phyloP scores from a whole-genome alignment of 2,888 invertebrate genomes.

The Parnassius glacialis region DNA sequence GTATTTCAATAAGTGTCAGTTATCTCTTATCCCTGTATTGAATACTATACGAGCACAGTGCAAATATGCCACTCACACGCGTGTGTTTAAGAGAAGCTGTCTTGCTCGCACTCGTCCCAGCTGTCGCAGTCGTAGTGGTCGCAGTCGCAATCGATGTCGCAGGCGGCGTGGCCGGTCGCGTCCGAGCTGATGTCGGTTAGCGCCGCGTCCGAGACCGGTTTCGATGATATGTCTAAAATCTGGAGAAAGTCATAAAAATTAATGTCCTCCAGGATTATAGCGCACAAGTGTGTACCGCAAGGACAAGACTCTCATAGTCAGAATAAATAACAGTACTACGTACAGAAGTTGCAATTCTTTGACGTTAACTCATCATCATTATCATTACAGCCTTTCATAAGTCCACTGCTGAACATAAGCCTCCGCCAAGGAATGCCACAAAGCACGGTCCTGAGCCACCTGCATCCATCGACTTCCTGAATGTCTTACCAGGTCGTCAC shows the following conservation, averaged over 20 bases:
- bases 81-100: conserved; percentile 69
- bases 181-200: conserved; percentile 76
- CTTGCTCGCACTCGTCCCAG: conserved; percentile 80
- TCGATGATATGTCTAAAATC: conserved; percentile 77
- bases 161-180: conserved; percentile 77
- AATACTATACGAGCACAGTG: not conserved
- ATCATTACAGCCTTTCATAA: no score
- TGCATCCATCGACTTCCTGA: no score
- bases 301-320: no score
- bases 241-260: conserved; percentile 31
- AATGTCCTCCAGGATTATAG: not conserved
- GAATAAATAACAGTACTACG: no score
- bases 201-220: conserved; percentile 75
- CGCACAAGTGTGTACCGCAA: not conserved
- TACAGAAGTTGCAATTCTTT: no score
- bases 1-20: no score
- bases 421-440: no score
- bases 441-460: no score
- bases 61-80: conserved; percentile 9
- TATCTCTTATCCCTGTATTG: no score
- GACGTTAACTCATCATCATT: no score
- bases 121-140: conserved; percentile 77
- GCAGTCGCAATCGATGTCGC: conserved; percentile 77
- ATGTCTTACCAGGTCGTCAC: no score
- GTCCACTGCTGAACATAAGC: no score